These are phyloP conservation scores for Cybosia mesomella DNA, from an alignment of 2,888 invertebrate species.

Conservation along the genomic window DNA sequence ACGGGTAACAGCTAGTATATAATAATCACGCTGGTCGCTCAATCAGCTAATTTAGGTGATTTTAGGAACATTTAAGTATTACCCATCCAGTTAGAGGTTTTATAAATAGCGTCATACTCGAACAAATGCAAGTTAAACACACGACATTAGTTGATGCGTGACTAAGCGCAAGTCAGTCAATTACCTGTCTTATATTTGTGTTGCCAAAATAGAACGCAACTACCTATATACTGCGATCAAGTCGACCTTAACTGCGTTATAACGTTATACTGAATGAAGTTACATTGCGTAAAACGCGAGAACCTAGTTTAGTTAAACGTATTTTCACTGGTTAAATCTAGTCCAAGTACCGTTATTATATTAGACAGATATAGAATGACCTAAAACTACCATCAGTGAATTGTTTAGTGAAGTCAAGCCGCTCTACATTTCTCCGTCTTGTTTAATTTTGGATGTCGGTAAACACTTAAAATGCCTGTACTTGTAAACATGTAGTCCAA, in stretches of 20 bases:
- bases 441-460: not conserved
- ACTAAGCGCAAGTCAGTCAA: constrained; percentile 4
- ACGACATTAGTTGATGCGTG: not conserved
- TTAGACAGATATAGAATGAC: not conserved
- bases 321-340: not conserved
- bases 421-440: not conserved
- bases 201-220: not conserved
- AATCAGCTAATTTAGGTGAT: too few species aligned
- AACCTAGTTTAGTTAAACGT: not conserved
- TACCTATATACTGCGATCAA: not conserved
- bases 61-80: not conserved
- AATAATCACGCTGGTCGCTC: not conserved
- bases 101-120: not conserved
- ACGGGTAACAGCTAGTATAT: not conserved
- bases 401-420: not conserved
- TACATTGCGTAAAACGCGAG: too few species aligned
- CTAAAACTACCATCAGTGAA: not conserved
- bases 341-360: not conserved
- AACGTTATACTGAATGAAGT: not conserved
- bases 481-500: not conserved
- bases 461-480: not conserved
- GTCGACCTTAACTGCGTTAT: not conserved
- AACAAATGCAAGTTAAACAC: not conserved
- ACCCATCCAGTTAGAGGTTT: not conserved
- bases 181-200: not conserved